Evolutionary conservation across 2,797 vertebrate species (phyloP).

Genomic region (Lithobates pipiens): DNA sequence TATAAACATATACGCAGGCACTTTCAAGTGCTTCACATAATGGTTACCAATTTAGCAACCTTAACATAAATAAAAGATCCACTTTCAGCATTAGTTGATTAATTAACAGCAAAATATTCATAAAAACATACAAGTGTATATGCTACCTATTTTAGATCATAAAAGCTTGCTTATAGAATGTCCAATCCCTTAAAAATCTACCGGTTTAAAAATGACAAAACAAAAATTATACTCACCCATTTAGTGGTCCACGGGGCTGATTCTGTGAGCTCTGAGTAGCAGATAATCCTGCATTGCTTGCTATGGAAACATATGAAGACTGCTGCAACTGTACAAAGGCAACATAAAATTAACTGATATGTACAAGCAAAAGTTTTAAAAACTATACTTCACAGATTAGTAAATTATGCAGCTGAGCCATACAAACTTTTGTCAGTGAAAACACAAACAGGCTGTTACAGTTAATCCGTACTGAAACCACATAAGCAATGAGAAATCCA

Average conservation of each 20-base stretch:
- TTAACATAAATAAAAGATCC: background rate
- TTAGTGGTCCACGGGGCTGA: slow-evolving; percentile 91
- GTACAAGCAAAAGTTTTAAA: background rate
- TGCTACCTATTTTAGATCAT: background rate
- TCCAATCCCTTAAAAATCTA: background rate
- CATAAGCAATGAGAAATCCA: too few species aligned
- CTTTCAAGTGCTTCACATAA: background rate
- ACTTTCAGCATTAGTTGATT: background rate
- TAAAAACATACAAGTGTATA: background rate
- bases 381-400: background rate
- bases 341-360: background rate
- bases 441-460: too few species aligned
- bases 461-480: too few species aligned
- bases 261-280: slow-evolving; percentile 86
- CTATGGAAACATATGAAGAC: slow-evolving; percentile 90
- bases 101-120: background rate
- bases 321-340: slow-evolving; percentile 84
- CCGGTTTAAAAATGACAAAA: background rate
- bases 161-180: background rate
- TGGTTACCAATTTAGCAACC: background rate
- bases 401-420: too few species aligned
- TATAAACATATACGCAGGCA: background rate
- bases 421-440: too few species aligned
- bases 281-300: slow-evolving; percentile 89
- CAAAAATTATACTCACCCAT: slow-evolving; percentile 82